These are phyloP conservation scores for Torymus aiolomorphi DNA, from an alignment of 2,888 invertebrate species.

Conservation along the genomic window DNA sequence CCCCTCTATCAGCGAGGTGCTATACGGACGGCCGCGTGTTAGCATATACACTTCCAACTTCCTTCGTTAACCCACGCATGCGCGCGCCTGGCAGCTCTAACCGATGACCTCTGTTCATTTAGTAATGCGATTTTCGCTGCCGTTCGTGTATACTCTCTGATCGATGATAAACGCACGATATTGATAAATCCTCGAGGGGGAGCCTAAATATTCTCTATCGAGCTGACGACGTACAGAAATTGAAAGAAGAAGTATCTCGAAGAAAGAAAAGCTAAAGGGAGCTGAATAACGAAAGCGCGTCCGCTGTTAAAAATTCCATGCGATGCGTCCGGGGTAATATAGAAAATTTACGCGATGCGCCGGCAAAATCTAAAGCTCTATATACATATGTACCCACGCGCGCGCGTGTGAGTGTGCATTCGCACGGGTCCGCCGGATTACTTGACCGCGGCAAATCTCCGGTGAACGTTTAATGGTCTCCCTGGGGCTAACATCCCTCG, in stretches of 20 bases:
- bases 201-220: too few relatives aligned
- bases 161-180: too few relatives aligned
- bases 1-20: slow-evolving; percentile 43
- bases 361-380: too few relatives aligned
- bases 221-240: too few relatives aligned
- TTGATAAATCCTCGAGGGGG: too few relatives aligned
- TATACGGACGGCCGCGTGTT: slow-evolving; percentile 28
- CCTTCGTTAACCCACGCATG: slow-evolving; percentile 17
- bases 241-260: too few relatives aligned
- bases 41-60: slow-evolving; percentile 53
- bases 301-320: slow-evolving; percentile 38
- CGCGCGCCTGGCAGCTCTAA: neutral
- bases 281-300: slow-evolving; percentile 41
- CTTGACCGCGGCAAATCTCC: slow-evolving; percentile 64
- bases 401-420: slow-evolving; percentile 16
- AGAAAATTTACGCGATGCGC: slow-evolving; percentile 19
- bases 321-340: slow-evolving; percentile 12
- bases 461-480: slow-evolving; percentile 67
- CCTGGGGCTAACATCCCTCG: slow-evolving; percentile 60
- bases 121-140: slow-evolving; percentile 17
- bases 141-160: too few relatives aligned
- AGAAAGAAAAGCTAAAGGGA: too few relatives aligned
- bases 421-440: slow-evolving; percentile 61
- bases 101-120: slow-evolving; percentile 1
- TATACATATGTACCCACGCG: too few relatives aligned